Evolutionary conservation across 2,888 invertebrate genomes (phyloP).

Genomic region (Apamea epomidion): DNA sequence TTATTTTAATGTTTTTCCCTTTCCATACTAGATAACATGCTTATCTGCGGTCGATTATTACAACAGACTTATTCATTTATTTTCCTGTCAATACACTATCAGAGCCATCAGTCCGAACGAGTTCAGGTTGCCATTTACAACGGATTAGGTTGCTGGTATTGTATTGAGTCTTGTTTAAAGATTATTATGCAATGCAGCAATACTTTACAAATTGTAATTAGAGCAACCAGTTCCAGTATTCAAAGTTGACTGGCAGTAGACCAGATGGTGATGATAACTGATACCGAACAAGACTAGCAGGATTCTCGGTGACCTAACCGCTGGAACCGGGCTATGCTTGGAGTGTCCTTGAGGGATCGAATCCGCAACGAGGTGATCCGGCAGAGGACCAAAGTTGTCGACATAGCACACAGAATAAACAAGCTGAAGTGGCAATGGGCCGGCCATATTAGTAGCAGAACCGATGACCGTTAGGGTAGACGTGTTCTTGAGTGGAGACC

Average conservation of each 20-base stretch:
- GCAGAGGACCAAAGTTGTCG: no score
- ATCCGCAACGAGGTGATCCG: no score
- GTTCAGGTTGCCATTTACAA: conserved; percentile 50
- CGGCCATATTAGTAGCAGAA: no score
- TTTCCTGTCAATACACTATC: conserved; percentile 44
- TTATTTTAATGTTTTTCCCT: background rate
- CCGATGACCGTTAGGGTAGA: no score
- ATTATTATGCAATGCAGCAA: conserved; percentile 49
- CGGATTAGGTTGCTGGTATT: conserved; percentile 42
- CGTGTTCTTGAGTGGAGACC: no score
- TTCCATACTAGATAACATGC: no score
- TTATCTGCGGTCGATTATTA: background rate
- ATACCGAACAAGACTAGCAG: background rate
- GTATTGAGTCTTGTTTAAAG: conserved; percentile 44
- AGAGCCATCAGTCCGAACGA: conserved; percentile 32
- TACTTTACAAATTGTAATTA: conserved; percentile 31
- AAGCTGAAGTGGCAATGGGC: no score
- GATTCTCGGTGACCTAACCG: background rate
- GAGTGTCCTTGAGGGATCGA: no score
- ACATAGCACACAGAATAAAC: no score
- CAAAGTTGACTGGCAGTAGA: conserved; percentile 3
- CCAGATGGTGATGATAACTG: conserved; percentile 1
- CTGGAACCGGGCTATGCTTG: no score
- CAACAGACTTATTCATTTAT: conserved; percentile 27
- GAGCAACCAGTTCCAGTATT: conserved; percentile 24